Evolutionary conservation across 2,113 vertebrate species (phyloP).

Genomic region (Callorhinus ursinus): DNA sequence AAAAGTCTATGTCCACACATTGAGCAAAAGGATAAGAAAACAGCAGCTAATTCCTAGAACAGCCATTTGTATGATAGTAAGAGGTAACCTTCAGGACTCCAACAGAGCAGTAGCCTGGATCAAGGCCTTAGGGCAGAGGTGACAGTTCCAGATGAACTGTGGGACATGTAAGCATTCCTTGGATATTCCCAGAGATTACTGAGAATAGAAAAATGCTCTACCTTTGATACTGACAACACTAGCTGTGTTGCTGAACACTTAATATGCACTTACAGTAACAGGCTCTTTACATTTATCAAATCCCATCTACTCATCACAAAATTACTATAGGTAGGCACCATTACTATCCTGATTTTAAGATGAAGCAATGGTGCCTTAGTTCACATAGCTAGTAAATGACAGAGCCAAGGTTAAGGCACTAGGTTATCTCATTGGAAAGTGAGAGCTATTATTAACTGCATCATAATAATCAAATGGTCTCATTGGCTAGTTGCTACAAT

Average conservation of each 20-base stretch:
- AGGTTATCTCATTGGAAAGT: neutral
- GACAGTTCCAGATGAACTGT: neutral
- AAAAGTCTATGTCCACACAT: neutral
- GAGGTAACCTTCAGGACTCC: neutral
- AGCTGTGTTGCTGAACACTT: neutral
- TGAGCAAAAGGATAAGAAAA: neutral
- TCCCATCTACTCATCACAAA: neutral
- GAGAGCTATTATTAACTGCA: neutral
- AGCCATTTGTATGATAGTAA: neutral
- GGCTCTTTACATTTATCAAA: neutral
- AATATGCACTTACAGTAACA: neutral
- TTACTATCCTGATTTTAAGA: neutral
- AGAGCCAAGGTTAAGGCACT: neutral
- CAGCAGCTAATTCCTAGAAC: neutral
- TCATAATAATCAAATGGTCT: neutral
- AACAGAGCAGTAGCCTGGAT: neutral
- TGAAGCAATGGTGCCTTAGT: neutral
- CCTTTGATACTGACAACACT: neutral
- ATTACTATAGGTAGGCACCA: neutral
- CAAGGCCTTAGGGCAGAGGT: neutral
- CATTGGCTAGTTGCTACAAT: neutral
- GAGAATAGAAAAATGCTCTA: neutral
- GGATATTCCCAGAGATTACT: neutral
- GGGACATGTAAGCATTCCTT: neutral
- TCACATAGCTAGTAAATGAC: neutral